Evolutionary conservation across 1,140 invertebrate species (phyloP), one percentile per base, ranked within the genome.

Genomic region (Drosophila ercepeae): DNA sequence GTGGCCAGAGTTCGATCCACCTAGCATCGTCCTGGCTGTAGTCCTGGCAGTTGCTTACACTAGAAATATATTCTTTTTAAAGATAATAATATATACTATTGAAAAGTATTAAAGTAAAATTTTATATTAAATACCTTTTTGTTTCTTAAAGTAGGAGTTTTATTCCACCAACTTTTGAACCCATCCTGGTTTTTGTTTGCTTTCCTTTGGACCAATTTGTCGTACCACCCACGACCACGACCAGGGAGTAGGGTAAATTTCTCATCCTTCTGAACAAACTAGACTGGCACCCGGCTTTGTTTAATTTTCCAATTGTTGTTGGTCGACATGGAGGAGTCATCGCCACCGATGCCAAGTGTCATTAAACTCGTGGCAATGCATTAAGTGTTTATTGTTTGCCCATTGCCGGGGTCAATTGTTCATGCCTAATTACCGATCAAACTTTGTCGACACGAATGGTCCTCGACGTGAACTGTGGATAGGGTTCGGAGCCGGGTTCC

Each of bases 361-460:
- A 71, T 71, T 71, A 60, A 60, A 71, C 68, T 71, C 68, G 67
- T 71, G 54, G 36, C 68, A 71, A 71, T 70, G 67, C 67, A 71
- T 71, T 67, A 67, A 67, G 63, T 67, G 63, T 65, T 67, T 67
- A 67, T 67, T 67, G 63, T 67, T 67, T 67, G 63, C 21, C 63
- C 63, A 67, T 53, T 53, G 63, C 36, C 29, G 19, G 63, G 63
- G 34, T 67, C 63, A 52, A 67, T 65, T 67, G 63, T 67, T 67
- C 61, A 67, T 67, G 63, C 64, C 63, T 67, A 67, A 67, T 67
- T 67, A 67, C 63, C 60, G 46, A 16, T 67, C 46, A 67, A 67
- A 67, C 46, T 67, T 27, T 45, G 45, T 65, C 63, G 64, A 60
- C 45, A n/a, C 11, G 44, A 64, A 29, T 50, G 32, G 58, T 34